Evolutionary conservation across 2,888 invertebrate genomes (phyloP).

Genomic region (Rotaria sp.): DNA sequence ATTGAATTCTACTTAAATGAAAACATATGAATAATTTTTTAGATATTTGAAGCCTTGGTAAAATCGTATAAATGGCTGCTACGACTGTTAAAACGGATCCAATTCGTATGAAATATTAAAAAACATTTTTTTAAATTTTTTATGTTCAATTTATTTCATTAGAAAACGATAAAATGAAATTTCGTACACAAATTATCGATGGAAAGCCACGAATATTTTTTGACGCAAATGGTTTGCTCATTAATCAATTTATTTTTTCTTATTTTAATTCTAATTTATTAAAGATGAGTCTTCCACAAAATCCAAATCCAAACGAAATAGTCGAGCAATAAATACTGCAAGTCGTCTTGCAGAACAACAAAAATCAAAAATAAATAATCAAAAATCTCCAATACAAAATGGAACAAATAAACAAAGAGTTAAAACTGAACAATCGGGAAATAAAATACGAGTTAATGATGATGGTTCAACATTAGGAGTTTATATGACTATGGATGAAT

Average conservation of each 20-base stretch:
- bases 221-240: neutral
- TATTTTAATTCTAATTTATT: neutral
- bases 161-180: constrained; percentile 2
- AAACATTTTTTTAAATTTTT: too few species aligned
- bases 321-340: neutral
- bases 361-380: neutral
- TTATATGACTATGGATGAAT: constrained; percentile 24
- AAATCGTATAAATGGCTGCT: neutral
- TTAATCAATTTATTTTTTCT: neutral
- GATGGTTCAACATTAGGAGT: neutral
- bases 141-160: neutral
- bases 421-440: neutral
- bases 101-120: neutral
- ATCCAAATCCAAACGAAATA: neutral
- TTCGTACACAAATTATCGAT: neutral
- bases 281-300: neutral
- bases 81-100: neutral
- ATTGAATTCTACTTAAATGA: neutral
- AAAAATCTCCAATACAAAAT: neutral
- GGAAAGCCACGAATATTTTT: neutral
- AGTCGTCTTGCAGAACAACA: neutral
- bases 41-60: neutral
- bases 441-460: neutral
- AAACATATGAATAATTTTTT: neutral
- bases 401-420: neutral